Base-by-base conservation (phyloP, 2,888 invertebrate genomes). In the Pachymerium ferrugineum region DNA sequence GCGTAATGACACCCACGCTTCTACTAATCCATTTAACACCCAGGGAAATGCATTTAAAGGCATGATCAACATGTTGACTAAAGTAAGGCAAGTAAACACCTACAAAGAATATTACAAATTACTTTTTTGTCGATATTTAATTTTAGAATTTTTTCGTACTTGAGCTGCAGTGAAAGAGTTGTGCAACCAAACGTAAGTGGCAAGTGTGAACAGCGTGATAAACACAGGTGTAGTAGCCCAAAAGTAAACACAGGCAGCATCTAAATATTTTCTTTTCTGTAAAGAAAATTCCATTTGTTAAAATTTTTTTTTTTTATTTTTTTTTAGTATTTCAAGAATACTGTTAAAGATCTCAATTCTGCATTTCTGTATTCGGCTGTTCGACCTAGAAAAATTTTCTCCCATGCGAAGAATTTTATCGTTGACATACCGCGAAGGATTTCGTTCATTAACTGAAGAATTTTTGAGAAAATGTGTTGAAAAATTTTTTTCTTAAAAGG, bases 31-130 rank as follows among this genome's bases (percentile, higher is more conserved):
- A 83, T 97, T 98, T 22, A 99, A 84, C 2, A 98, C 97, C 97
- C 98, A 99, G 0, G 98, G 98, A 83, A 98, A 96, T 0, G 97
- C 94, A 84, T 99, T 99, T 75, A 99, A 83, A 0, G 98, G 98
- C 73, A 90, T 88, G 78, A 98, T 97, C 75, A 99, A 85, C 92
- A 99, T 97, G 81, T 97, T 94, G 75, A 99, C 88, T 73, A 99
- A 85, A 0, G 98, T 95, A 77, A 99, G 89, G 77, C 92, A 92
- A 0, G 98, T 97, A 80, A 98, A 99, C 0, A 93, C 87, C 86
- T 87, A 22, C n/a, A 38, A 33, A 28, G 5, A 71, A 33, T 10
- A 69, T 16, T 5, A 31, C 1, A 68, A 28, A n/a, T n/a, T 68
- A 68, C 16, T 19, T 47, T 3, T 19, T 47, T n/a, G n/a, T n/a